Evolutionary conservation across 64 coral and sea anemone genomes (phyloP).

Genomic region (Platygyra sinensis): DNA sequence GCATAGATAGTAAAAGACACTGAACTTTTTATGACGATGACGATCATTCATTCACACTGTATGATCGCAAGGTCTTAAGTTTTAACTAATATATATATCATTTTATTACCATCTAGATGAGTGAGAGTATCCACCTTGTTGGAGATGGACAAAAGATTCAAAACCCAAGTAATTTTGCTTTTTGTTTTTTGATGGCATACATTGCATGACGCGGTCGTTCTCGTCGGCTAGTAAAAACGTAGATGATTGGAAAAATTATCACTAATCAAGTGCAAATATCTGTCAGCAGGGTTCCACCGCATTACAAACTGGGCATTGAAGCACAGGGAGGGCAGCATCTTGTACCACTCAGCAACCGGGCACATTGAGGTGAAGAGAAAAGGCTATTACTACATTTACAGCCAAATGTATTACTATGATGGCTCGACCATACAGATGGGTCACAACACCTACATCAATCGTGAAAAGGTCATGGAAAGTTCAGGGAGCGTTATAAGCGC

Average conservation of each 20-base stretch:
- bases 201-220: not conserved
- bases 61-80: not conserved
- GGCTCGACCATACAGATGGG: not conserved
- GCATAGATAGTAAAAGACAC: no score
- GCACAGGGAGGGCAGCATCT: slow-evolving; percentile 45
- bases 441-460: slow-evolving; percentile 64
- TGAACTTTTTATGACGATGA: no score
- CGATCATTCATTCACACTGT: not conserved
- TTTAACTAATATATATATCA: not conserved
- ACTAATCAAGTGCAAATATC: not conserved
- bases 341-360: slow-evolving; percentile 23
- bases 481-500: slow-evolving; percentile 17
- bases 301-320: slow-evolving; percentile 25
- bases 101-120: slow-evolving; percentile 24
- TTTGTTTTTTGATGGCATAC: not conserved
- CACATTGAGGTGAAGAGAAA: slow-evolving; percentile 55
- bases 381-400: slow-evolving; percentile 76
- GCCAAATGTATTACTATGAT: slow-evolving; percentile 48
- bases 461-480: slow-evolving; percentile 45
- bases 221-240: not conserved
- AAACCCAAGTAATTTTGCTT: slow-evolving; percentile 45
- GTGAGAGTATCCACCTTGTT: slow-evolving; percentile 56
- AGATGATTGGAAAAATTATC: not conserved
- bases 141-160: slow-evolving; percentile 39
- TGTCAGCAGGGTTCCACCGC: not conserved